These are phyloP conservation scores for Eurytoma californica DNA, from an alignment of 2,888 invertebrate species.

Conservation along the genomic window DNA sequence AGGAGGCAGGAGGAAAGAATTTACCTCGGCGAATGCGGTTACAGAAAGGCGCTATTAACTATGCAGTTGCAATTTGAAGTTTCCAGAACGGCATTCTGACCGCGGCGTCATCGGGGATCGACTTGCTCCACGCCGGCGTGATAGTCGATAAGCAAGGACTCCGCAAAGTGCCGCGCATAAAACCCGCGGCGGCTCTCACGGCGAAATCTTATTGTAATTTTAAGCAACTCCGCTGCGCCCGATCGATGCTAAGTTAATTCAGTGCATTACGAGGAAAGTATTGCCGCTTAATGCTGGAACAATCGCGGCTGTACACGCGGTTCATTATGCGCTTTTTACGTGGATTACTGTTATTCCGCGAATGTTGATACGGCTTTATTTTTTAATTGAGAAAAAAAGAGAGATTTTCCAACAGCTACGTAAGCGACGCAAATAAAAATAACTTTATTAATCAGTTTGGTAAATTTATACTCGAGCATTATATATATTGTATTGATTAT, in stretches of 20 bases:
- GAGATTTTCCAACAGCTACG: too few species aligned
- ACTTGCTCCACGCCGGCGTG: slow-evolving; percentile 14
- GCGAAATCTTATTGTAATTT: slow-evolving; percentile 41
- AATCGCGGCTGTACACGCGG: too few species aligned
- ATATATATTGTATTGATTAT: too few species aligned
- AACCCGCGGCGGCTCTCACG: too few species aligned
- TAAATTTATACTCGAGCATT: too few species aligned
- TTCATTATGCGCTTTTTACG: too few species aligned
- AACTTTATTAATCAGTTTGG: too few species aligned
- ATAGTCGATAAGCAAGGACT: slow-evolving; percentile 55
- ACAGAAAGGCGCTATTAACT: slow-evolving; percentile 51
- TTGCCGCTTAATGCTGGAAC: background rate
- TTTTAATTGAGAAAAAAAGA: too few species aligned
- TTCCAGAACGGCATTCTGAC: slow-evolving; percentile 54
- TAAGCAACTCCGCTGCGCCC: slow-evolving; percentile 4
- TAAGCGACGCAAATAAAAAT: too few species aligned
- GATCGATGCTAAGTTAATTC: slow-evolving; percentile 11
- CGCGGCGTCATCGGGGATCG: slow-evolving; percentile 49
- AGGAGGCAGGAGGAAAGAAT: slow-evolving; percentile 7
- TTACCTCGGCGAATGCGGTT: slow-evolving; percentile 32
- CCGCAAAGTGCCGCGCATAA: too few species aligned
- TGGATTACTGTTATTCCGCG: too few species aligned
- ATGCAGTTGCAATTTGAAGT: slow-evolving; percentile 54
- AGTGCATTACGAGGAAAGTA: slow-evolving; percentile 11
- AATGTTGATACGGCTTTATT: too few species aligned